Percentiles rank a stretch among this genome's conserved stretches.
These are phyloP conservation scores for Hanleya hanleyi DNA, from an alignment of 2,888 invertebrate species.

Conservation along the genomic window DNA sequence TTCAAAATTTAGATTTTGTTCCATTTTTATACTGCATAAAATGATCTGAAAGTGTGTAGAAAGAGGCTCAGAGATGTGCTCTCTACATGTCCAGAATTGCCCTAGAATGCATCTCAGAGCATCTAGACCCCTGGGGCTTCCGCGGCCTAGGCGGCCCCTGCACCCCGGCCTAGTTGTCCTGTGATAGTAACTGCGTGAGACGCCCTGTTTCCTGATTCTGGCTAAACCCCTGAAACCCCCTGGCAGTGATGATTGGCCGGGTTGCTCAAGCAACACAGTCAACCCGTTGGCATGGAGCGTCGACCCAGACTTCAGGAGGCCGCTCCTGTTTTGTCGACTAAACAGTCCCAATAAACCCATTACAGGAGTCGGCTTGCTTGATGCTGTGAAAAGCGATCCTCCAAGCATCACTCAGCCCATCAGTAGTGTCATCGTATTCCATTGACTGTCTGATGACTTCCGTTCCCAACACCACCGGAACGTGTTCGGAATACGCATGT, in stretches of 20 bases:
- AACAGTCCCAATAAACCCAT: neutral
- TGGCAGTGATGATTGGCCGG: neutral
- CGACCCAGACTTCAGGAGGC: neutral
- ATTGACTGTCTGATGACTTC: conserved; percentile 22
- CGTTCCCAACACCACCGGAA: conserved; percentile 30
- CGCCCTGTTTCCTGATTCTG: too few relatives aligned
- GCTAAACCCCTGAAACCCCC: too few relatives aligned
- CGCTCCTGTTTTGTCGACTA: neutral
- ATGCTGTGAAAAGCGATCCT: neutral
- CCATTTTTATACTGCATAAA: too few relatives aligned
- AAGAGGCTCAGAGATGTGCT: too few relatives aligned
- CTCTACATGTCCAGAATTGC: too few relatives aligned
- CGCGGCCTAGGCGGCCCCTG: too few relatives aligned
- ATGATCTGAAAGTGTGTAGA: too few relatives aligned
- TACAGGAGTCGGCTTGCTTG: neutral
- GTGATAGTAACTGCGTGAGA: too few relatives aligned
- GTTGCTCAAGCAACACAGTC: neutral
- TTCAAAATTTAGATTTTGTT: too few relatives aligned
- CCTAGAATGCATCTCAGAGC: too few relatives aligned
- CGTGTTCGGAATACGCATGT: conserved; percentile 1
- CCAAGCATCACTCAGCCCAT: neutral
- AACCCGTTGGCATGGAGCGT: neutral
- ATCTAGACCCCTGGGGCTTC: too few relatives aligned
- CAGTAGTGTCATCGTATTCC: neutral
- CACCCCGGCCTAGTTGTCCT: too few relatives aligned